Percentiles rank a stretch among this genome's conserved stretches.
phyloP scores from a whole-genome alignment of 1,140 invertebrate genomes.

The Anthonomus grandis region DNA sequence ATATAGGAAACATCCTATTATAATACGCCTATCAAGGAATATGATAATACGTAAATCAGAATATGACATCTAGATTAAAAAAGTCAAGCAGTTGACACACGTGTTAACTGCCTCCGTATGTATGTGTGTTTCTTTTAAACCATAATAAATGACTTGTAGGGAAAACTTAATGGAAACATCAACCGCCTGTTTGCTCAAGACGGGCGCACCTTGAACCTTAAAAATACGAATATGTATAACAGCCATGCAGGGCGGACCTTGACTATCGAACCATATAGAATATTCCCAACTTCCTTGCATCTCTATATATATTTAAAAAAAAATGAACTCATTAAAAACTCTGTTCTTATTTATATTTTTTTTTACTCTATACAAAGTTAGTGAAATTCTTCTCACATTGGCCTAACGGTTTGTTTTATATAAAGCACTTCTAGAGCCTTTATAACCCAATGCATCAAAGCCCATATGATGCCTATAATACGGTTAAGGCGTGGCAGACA shows the following conservation, averaged over 20 bases:
- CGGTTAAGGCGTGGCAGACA: constrained; percentile 16
- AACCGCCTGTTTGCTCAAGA: constrained; percentile 24
- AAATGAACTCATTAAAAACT: too few relatives aligned
- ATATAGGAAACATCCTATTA: too few relatives aligned
- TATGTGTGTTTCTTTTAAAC: too few relatives aligned
- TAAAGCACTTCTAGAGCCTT: not conserved
- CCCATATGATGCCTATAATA: constrained; percentile 2
- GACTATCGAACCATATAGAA: constrained; percentile 6
- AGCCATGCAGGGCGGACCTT: not conserved
- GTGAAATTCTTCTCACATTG: not conserved
- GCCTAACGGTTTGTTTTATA: not conserved
- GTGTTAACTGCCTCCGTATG: too few relatives aligned
- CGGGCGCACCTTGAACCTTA: constrained; percentile 25
- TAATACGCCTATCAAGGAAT: too few relatives aligned
- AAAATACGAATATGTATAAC: constrained; percentile 25
- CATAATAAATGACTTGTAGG: constrained; percentile 19
- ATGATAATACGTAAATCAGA: too few relatives aligned
- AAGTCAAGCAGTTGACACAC: too few relatives aligned
- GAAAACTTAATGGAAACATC: constrained; percentile 26
- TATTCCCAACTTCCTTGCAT: not conserved
- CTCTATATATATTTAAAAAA: too few relatives aligned
- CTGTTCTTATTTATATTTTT: not conserved
- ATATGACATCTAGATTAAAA: too few relatives aligned
- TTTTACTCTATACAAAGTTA: not conserved
- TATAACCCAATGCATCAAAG: not conserved